These are phyloP conservation scores for Siniperca obscura DNA, from an alignment of 2,797 vertebrate genomes.

Conservation along the genomic window DNA sequence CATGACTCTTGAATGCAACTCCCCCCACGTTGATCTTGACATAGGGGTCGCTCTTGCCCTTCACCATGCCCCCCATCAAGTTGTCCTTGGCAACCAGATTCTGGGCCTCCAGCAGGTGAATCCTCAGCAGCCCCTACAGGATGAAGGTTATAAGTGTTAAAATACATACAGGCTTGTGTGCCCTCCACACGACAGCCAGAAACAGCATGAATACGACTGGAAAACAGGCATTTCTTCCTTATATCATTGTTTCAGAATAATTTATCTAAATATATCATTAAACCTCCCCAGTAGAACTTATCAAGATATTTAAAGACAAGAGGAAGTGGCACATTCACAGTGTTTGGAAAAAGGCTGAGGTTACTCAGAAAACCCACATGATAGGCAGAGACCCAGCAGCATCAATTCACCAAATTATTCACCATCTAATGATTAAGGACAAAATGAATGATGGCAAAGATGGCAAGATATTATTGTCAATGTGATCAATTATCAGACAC, in stretches of 20 bases:
- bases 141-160: constrained; percentile 32
- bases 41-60: constrained; percentile 97
- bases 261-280: neutral
- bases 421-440: neutral
- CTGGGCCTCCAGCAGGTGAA: constrained; percentile 92
- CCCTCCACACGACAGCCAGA: neutral
- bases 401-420: constrained; percentile 1
- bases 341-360: constrained; percentile 5
- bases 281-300: neutral
- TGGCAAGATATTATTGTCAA: neutral
- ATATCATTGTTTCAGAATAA: neutral
- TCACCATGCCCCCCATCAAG: constrained; percentile 91
- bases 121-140: constrained; percentile 91
- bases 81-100: constrained; percentile 92
- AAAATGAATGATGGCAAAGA: neutral
- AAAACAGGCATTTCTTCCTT: neutral
- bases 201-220: neutral
- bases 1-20: constrained; percentile 88
- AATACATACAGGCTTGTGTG: constrained; percentile 1
- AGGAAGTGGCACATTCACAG: constrained; percentile 22
- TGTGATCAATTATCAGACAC: neutral
- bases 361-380: constrained; percentile 19
- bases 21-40: constrained; percentile 90
- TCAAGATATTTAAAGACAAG: constrained; percentile 12
- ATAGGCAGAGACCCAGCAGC: constrained; percentile 1